Conservation (phyloP, 2,888 invertebrate genomes). For the Gymnosoma rotundatum region DNA sequence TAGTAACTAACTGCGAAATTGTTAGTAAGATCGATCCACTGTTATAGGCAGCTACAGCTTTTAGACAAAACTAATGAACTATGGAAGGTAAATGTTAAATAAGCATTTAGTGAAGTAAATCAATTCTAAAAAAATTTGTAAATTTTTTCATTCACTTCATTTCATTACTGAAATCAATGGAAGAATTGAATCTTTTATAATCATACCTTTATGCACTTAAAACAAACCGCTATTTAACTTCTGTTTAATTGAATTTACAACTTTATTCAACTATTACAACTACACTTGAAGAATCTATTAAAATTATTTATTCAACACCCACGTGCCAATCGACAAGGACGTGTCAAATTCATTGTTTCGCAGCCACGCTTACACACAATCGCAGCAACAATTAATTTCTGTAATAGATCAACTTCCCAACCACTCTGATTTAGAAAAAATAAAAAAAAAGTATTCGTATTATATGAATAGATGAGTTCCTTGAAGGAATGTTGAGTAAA, state of each 20-base stretch:
- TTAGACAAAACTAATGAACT: too few relatives aligned
- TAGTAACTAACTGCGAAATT: too few relatives aligned
- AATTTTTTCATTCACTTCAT: too few relatives aligned
- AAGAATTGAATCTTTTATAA: constrained; percentile 5
- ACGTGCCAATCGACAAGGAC: constrained; percentile 67
- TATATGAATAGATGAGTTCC: constrained; percentile 44
- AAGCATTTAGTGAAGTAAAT: too few relatives aligned
- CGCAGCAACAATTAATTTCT: constrained; percentile 51
- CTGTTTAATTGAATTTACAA: constrained; percentile 36
- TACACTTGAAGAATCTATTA: constrained; percentile 46
- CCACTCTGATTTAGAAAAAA: constrained; percentile 11
- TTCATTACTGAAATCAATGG: not conserved
- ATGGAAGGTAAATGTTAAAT: too few relatives aligned
- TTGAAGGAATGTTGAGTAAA: constrained; percentile 51
- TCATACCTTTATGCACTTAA: not conserved
- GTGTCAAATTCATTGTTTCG: constrained; percentile 64
- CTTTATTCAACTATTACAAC: constrained; percentile 28
- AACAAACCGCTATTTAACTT: constrained; percentile 39
- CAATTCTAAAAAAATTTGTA: too few relatives aligned
- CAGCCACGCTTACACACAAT: constrained; percentile 13
- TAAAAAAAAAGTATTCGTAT: not conserved
- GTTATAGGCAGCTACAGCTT: too few relatives aligned
- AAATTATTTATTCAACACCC: constrained; percentile 55
- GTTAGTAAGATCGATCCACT: too few relatives aligned
- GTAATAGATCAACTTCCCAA: constrained; percentile 59